Conservation (phyloP, 2,797 vertebrate species). For the Sibirionetta formosa region DNA sequence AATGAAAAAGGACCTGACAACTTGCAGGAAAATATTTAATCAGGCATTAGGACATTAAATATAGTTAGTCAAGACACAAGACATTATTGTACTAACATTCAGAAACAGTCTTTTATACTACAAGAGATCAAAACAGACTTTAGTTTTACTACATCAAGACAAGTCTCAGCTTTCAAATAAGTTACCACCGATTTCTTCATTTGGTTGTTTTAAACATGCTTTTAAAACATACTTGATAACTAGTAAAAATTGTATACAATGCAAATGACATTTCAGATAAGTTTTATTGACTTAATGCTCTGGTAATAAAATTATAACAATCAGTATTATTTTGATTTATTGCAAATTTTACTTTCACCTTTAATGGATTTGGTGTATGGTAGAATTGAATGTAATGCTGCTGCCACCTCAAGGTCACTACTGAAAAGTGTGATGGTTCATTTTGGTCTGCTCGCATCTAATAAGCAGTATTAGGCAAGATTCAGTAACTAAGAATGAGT, state of each 20-base stretch:
- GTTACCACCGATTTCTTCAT: conserved; percentile 76
- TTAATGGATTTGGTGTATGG: conserved; percentile 59
- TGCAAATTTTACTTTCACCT: conserved; percentile 75
- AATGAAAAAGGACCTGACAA: conserved; percentile 72
- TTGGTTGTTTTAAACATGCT: conserved; percentile 76
- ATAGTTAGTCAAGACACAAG: conserved; percentile 52
- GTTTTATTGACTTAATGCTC: conserved; percentile 87
- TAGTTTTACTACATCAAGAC: conserved; percentile 69
- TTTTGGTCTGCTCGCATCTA: neutral
- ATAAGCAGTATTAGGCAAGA: neutral
- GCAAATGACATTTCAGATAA: conserved; percentile 82
- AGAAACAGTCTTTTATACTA: conserved; percentile 59
- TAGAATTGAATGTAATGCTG: conserved; percentile 79
- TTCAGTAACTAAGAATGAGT: neutral
- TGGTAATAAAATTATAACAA: conserved; percentile 87
- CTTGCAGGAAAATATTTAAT: conserved; percentile 70
- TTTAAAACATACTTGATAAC: conserved; percentile 80
- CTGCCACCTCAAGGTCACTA: conserved; percentile 87
- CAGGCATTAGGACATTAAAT: conserved; percentile 70
- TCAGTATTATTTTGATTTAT: conserved; percentile 85
- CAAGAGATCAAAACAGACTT: conserved; percentile 62
- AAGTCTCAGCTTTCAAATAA: conserved; percentile 62
- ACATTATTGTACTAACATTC: conserved; percentile 49
- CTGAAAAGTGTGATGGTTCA: conserved; percentile 67
- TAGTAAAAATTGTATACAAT: conserved; percentile 83